phyloP scores from a whole-genome alignment of 2,888 invertebrate species.

The Incurvaria masculella region DNA sequence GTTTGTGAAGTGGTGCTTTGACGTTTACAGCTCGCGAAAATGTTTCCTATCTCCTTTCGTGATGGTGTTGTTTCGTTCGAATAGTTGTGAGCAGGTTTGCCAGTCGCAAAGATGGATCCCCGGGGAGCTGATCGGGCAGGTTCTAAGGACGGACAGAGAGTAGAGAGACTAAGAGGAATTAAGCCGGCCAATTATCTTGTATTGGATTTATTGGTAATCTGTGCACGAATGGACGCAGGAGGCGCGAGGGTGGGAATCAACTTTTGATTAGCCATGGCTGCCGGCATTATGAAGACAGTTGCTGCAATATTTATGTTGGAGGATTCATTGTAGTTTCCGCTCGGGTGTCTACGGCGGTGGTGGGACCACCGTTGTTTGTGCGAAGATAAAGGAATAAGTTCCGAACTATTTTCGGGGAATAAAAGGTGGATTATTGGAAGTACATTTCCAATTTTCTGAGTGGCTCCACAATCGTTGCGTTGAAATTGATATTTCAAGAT shows the following conservation, averaged over 20 bases:
- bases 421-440: no score
- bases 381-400: constrained; percentile 45
- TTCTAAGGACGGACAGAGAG: constrained; percentile 58
- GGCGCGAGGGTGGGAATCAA: constrained; percentile 53
- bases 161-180: constrained; percentile 58
- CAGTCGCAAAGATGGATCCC: constrained; percentile 24
- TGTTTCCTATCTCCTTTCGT: not conserved
- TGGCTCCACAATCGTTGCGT: no score
- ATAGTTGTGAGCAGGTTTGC: not conserved
- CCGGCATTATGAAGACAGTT: constrained; percentile 55
- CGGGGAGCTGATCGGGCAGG: constrained; percentile 53
- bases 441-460: no score
- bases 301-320: constrained; percentile 54
- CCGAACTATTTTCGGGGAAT: constrained; percentile 27
- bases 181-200: constrained; percentile 59
- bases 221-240: constrained; percentile 56
- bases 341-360: constrained; percentile 38
- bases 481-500: no score
- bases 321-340: constrained; percentile 50
- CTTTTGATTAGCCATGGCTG: constrained; percentile 55
- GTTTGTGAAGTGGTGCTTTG: not conserved
- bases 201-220: constrained; percentile 59
- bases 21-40: not conserved
- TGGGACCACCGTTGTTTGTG: constrained; percentile 31
- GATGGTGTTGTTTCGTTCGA: not conserved